phyloP scores from a whole-genome alignment of 2,888 invertebrate genomes.

The Camptogramma bilineatum region DNA sequence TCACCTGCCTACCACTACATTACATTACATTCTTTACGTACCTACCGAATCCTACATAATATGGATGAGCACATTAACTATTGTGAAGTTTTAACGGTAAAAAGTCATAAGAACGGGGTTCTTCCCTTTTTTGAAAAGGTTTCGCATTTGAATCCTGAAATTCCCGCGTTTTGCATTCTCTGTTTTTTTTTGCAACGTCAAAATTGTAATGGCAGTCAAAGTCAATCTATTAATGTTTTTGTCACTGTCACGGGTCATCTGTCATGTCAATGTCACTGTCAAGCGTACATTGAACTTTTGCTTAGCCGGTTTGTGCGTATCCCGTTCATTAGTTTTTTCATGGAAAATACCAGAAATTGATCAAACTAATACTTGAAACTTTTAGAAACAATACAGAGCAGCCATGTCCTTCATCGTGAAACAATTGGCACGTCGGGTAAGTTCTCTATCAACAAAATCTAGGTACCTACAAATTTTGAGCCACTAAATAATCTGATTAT shows the following conservation, averaged over 20 bases:
- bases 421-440: conserved; percentile 66
- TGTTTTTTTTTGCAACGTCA: not conserved
- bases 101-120: too few relatives aligned
- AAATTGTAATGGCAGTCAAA: not conserved
- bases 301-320: not conserved
- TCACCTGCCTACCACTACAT: too few relatives aligned
- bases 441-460: conserved; percentile 26
- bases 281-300: not conserved
- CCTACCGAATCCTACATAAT: too few relatives aligned
- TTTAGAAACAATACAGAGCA: not conserved
- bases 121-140: too few relatives aligned
- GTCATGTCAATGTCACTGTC: not conserved
- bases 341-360: not conserved
- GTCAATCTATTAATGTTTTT: not conserved
- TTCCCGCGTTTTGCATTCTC: not conserved
- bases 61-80: too few relatives aligned
- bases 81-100: too few relatives aligned
- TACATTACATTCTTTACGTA: too few relatives aligned
- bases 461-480: not conserved
- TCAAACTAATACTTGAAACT: not conserved
- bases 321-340: not conserved
- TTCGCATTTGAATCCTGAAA: too few relatives aligned
- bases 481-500: not conserved
- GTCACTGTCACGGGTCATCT: too few relatives aligned
- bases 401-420: conserved; percentile 68